Evolutionary conservation across 2,888 invertebrate species (phyloP).

Genomic region (Luffia ferchaultella): DNA sequence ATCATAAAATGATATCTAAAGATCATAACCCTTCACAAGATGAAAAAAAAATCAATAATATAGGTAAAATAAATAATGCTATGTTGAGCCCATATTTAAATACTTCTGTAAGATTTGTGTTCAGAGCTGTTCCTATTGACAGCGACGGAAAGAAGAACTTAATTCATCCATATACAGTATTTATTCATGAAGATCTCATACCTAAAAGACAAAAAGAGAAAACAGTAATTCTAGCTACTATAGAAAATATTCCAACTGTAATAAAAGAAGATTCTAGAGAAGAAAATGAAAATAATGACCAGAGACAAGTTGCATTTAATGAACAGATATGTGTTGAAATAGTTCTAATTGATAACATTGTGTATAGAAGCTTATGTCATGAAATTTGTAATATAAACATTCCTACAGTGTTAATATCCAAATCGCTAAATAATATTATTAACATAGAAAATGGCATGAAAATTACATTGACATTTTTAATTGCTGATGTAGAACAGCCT

Average conservation of each 20-base stretch:
- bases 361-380: slow-evolving; percentile 43
- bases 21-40: slow-evolving; percentile 9
- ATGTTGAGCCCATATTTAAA: slow-evolving; percentile 39
- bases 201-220: slow-evolving; percentile 32
- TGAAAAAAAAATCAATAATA: slow-evolving; percentile 31
- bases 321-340: slow-evolving; percentile 53
- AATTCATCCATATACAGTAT: slow-evolving; percentile 53
- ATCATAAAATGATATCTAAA: slow-evolving; percentile 4
- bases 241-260: slow-evolving; percentile 40
- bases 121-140: slow-evolving; percentile 48
- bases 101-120: slow-evolving; percentile 31
- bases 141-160: slow-evolving; percentile 51
- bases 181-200: slow-evolving; percentile 49
- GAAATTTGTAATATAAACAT: slow-evolving; percentile 48
- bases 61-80: slow-evolving; percentile 41
- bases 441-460: slow-evolving; percentile 64
- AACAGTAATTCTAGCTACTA: slow-evolving; percentile 39
- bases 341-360: slow-evolving; percentile 40
- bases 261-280: slow-evolving; percentile 25
- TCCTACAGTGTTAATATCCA: slow-evolving; percentile 60
- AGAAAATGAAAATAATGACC: slow-evolving; percentile 24
- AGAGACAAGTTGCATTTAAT: slow-evolving; percentile 22
- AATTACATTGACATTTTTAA: slow-evolving; percentile 54
- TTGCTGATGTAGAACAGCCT: slow-evolving; percentile 36
- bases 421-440: slow-evolving; percentile 59